Evolutionary conservation across 1,140 invertebrate genomes (phyloP).

Genomic region (Tetramorium simillimum): DNA sequence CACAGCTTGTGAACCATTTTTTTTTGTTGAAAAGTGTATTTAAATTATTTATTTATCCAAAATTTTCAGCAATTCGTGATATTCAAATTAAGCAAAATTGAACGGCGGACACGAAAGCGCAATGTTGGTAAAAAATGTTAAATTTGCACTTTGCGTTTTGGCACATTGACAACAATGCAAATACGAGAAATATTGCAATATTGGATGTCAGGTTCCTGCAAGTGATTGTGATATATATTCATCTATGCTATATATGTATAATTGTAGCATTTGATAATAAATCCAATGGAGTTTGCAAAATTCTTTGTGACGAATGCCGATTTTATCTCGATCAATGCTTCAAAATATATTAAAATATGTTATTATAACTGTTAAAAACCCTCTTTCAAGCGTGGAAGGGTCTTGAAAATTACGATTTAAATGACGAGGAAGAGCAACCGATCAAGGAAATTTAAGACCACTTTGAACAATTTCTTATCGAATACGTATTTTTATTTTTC

Average conservation of each 20-base stretch:
- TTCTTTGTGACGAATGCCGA: background rate
- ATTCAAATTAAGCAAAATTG: background rate
- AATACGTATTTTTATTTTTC: conserved; percentile 34
- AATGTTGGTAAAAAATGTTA: background rate
- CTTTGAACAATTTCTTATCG: conserved; percentile 27
- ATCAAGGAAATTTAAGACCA: conserved; percentile 36
- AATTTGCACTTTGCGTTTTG: conserved; percentile 17
- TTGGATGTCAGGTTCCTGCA: background rate
- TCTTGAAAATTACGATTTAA: conserved; percentile 4
- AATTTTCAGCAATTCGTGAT: background rate
- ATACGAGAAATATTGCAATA: background rate
- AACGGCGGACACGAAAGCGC: background rate
- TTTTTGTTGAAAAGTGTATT: background rate
- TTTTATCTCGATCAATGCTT: background rate
- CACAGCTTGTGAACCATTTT: background rate
- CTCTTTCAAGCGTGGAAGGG: background rate
- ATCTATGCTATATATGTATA: background rate
- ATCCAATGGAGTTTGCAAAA: background rate
- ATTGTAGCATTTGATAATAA: conserved; percentile 4
- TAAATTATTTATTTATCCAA: background rate
- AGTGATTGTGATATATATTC: background rate
- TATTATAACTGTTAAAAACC: background rate
- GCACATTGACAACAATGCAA: conserved; percentile 8
- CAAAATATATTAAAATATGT: conserved; percentile 2
- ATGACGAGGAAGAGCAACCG: conserved; percentile 7